These are phyloP conservation scores for Cettia cetti DNA, from an alignment of 2,113 vertebrate genomes.

Conservation along the genomic window DNA sequence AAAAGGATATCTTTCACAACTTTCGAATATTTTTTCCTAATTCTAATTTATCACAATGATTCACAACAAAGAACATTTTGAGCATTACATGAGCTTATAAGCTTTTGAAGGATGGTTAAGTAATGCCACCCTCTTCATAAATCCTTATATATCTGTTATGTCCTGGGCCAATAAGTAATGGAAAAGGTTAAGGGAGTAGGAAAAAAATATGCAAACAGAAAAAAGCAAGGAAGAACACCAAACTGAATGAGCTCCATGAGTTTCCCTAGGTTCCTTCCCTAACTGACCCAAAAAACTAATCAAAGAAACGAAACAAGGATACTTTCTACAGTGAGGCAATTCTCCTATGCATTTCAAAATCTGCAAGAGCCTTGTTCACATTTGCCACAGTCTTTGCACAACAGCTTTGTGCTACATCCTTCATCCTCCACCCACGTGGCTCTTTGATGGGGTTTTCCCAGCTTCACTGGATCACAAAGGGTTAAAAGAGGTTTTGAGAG, in stretches of 20 bases:
- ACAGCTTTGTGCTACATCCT: not conserved
- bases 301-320: not conserved
- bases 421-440: not conserved
- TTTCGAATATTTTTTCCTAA: not conserved
- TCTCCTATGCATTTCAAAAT: not conserved
- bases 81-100: not conserved
- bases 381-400: not conserved
- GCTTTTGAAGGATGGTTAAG: not conserved
- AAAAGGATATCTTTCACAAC: not conserved
- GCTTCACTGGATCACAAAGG: not conserved
- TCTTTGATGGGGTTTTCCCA: not conserved
- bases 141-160: not conserved
- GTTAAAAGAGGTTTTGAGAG: slow-evolving; percentile 44
- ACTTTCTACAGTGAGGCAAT: not conserved
- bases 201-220: not conserved
- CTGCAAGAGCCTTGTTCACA: not conserved
- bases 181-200: not conserved
- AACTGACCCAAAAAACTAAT: not conserved
- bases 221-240: not conserved
- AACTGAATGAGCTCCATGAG: not conserved
- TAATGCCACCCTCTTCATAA: not conserved
- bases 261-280: not conserved
- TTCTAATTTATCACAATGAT: not conserved
- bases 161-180: not conserved
- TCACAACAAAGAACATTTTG: not conserved